Percentiles rank a stretch among this genome's conserved stretches.
phyloP scores from a whole-genome alignment of 2,888 invertebrate genomes.

The Ametastegia equiseti region DNA sequence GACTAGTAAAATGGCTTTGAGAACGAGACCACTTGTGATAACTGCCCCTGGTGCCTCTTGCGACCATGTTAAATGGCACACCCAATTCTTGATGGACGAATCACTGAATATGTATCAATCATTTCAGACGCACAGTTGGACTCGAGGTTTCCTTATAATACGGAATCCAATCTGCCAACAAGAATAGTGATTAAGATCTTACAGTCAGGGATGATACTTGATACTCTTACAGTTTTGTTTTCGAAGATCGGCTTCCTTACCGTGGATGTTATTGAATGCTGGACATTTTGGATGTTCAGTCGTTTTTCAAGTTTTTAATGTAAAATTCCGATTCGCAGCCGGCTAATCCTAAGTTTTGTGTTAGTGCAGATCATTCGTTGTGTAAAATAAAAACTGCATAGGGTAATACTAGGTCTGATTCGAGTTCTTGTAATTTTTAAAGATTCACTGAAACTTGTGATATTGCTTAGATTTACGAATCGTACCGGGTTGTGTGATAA shows the following conservation, averaged over 20 bases:
- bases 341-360: too few relatives aligned
- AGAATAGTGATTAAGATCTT: background rate
- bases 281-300: too few relatives aligned
- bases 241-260: too few relatives aligned
- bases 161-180: background rate
- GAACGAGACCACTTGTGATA: background rate
- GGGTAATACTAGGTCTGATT: background rate
- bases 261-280: too few relatives aligned
- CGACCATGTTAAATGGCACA: background rate
- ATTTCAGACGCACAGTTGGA: background rate
- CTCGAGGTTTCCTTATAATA: background rate
- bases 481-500: background rate
- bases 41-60: background rate
- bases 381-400: background rate
- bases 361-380: too few relatives aligned
- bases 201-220: background rate
- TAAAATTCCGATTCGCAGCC: too few relatives aligned
- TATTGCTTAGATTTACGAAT: background rate
- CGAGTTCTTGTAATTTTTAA: background rate
- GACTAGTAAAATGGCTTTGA: background rate
- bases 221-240: background rate
- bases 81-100: background rate
- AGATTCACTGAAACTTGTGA: background rate
- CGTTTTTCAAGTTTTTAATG: too few relatives aligned
- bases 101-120: background rate